Conservation (phyloP, 2,888 invertebrate genomes). For the Caenorhabditis virilis region DNA sequence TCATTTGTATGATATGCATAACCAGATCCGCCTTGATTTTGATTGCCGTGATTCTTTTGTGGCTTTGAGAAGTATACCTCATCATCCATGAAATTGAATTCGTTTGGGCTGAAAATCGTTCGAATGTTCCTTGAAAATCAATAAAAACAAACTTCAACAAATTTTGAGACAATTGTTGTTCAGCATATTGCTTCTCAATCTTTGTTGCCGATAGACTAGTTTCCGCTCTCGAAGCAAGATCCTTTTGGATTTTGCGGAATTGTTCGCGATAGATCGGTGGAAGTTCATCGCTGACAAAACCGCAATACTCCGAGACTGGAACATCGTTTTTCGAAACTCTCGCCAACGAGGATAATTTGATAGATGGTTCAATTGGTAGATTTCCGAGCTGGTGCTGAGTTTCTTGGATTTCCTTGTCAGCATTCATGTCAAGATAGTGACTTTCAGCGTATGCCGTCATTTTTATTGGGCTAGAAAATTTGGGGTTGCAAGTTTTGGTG, state of each 20-base stretch:
- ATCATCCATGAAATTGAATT: no score
- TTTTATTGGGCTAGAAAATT: no score
- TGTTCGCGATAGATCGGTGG: constrained; percentile 31
- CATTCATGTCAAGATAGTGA: not conserved
- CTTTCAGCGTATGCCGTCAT: not conserved
- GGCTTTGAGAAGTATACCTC: constrained; percentile 1
- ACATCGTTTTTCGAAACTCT: not conserved
- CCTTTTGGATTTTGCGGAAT: no score
- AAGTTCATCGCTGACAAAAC: constrained; percentile 28
- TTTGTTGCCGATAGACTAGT: not conserved
- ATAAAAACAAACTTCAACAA: not conserved
- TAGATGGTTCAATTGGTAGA: not conserved
- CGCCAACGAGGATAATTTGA: no score
- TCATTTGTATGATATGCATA: no score
- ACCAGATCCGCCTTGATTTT: no score
- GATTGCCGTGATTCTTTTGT: no score
- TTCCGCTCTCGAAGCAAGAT: constrained; percentile 6
- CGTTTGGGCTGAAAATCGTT: no score
- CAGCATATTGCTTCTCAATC: not conserved
- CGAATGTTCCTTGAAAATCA: no score
- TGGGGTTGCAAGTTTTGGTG: no score
- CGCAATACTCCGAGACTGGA: constrained; percentile 29
- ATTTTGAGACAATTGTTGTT: not conserved
- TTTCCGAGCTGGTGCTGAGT: not conserved
- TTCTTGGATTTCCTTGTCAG: not conserved